Percentiles rank a stretch among this genome's conserved stretches.
These are phyloP conservation scores for Biston betularia DNA, from an alignment of 2,888 invertebrate genomes.

Conservation along the genomic window DNA sequence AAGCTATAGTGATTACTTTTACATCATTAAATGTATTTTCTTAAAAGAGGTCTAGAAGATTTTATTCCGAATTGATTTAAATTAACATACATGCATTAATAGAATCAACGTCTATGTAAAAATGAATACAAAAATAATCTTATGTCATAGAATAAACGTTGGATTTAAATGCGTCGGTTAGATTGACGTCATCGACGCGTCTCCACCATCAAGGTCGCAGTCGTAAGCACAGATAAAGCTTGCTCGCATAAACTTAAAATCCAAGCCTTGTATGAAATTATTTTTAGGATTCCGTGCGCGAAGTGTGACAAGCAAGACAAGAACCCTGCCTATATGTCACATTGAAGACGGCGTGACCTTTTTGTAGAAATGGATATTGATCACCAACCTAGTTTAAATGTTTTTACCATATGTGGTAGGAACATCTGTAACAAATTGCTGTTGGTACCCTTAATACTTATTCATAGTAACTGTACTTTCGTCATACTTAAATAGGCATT, in stretches of 20 bases:
- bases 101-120: no score
- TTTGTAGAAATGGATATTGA: slow-evolving; percentile 24
- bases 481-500: neutral
- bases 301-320: no score
- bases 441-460: neutral
- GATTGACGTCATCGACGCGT: slow-evolving; percentile 60
- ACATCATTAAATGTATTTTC: no score
- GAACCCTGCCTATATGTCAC: no score
- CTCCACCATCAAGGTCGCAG: slow-evolving; percentile 60
- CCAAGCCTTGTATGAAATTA: neutral
- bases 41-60: no score
- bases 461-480: neutral
- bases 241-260: slow-evolving; percentile 4
- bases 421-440: slow-evolving; percentile 16
- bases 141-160: slow-evolving; percentile 10
- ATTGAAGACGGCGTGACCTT: slow-evolving; percentile 24
- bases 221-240: slow-evolving; percentile 56
- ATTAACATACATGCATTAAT: no score
- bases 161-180: slow-evolving; percentile 46
- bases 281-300: neutral
- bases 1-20: no score
- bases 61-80: no score
- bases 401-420: slow-evolving; percentile 10
- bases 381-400: slow-evolving; percentile 1
- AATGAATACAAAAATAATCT: no score